phyloP scores from a whole-genome alignment of 1,140 invertebrate species.

The Drosophila ogumai region DNA sequence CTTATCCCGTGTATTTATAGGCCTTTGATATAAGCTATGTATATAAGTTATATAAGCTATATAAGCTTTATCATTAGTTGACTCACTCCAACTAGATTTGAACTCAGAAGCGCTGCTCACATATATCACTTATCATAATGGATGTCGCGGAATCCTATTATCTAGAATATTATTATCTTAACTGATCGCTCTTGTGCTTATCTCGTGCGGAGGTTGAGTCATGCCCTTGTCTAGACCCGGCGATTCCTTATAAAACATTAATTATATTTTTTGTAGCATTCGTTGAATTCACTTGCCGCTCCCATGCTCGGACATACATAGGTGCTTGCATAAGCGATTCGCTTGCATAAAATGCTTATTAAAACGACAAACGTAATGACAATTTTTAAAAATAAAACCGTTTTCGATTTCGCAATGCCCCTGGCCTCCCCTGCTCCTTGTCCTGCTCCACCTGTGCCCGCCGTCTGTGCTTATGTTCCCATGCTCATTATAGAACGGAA shows the following conservation, averaged over 20 bases:
- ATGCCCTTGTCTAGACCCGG: constrained; percentile 8
- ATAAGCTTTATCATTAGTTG: constrained; percentile 8
- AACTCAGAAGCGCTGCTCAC: not conserved
- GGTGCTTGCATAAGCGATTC: constrained; percentile 70
- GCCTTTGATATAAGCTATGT: not conserved
- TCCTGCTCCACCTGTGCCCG: not conserved
- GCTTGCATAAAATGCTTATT: constrained; percentile 75
- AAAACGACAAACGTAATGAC: constrained; percentile 75
- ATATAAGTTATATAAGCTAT: not conserved
- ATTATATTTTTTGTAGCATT: constrained; percentile 20
- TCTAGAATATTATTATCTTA: constrained; percentile 42
- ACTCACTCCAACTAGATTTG: constrained; percentile 23
- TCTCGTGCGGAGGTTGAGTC: constrained; percentile 32
- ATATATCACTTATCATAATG: constrained; percentile 42
- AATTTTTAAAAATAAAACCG: constrained; percentile 72
- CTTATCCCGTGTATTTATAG: constrained; percentile 26
- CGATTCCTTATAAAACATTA: constrained; percentile 27
- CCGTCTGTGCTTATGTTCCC: constrained; percentile 59
- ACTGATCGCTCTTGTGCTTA: constrained; percentile 39
- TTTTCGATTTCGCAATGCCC: constrained; percentile 71
- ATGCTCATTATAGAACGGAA: constrained; percentile 73
- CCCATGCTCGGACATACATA: constrained; percentile 37
- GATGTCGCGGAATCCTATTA: constrained; percentile 40
- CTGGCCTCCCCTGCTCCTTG: not conserved
- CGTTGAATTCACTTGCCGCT: constrained; percentile 26